Evolutionary conservation across 2,113 vertebrate genomes (phyloP).

Genomic region (Mormyrus lacerda): DNA sequence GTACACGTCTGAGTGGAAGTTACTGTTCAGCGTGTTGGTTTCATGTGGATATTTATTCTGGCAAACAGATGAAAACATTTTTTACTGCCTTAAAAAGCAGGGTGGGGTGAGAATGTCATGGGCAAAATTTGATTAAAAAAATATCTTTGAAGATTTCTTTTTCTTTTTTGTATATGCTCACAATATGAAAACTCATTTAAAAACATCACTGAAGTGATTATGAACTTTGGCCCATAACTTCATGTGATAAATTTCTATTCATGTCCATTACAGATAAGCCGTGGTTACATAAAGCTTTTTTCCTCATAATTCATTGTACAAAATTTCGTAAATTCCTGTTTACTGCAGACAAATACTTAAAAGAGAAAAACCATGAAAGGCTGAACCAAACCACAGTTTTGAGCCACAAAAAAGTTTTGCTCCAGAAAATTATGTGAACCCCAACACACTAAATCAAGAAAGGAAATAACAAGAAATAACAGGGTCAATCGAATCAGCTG

Average conservation of each 20-base stretch:
- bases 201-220: background rate
- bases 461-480: conserved; percentile 33
- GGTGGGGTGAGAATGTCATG: background rate
- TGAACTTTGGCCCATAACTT: background rate
- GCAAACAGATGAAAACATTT: background rate
- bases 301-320: conserved; percentile 57
- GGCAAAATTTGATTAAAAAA: background rate
- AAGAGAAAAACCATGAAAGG: background rate
- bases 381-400: background rate
- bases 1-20: background rate
- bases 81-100: background rate
- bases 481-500: conserved; percentile 31
- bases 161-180: background rate
- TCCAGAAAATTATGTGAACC: conserved; percentile 49
- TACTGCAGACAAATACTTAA: conserved; percentile 50
- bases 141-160: background rate
- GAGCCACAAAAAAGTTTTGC: conserved; percentile 40
- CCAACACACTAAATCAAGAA: conserved; percentile 36
- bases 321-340: conserved; percentile 56
- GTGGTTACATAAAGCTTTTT: conserved; percentile 27
- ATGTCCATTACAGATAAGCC: conserved; percentile 44
- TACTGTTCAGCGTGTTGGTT: background rate
- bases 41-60: background rate
- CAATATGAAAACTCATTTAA: background rate
- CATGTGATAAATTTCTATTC: background rate